A percentile compares a stretch with the other conserved stretches of the same genome.
phyloP scores from a whole-genome alignment of 2,888 invertebrate genomes.

The Tubulanus polymorphus region DNA sequence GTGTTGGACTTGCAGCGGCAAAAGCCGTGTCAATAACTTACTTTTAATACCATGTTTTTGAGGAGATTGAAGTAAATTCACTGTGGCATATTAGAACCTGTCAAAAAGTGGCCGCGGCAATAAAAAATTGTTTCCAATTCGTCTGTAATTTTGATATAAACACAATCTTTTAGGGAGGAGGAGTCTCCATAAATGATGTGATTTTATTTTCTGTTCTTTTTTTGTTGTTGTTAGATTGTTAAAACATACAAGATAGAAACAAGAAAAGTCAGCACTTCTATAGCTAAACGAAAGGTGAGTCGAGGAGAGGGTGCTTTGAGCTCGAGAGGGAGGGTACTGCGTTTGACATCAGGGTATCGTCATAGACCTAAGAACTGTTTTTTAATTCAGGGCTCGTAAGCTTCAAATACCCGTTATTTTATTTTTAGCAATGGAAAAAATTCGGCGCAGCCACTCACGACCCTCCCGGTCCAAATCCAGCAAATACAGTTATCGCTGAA shows the following conservation, averaged over 20 bases:
- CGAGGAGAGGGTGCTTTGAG: no score
- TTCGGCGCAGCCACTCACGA: constrained; percentile 89
- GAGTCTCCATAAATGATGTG: no score
- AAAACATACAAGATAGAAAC: constrained; percentile 87
- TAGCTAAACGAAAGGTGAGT: constrained; percentile 76
- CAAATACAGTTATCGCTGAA: constrained; percentile 94
- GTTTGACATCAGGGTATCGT: no score
- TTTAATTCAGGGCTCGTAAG: neutral
- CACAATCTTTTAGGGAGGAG: neutral
- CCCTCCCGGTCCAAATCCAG: constrained; percentile 94
- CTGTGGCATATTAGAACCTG: no score
- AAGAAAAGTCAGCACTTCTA: constrained; percentile 71
- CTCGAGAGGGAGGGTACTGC: no score
- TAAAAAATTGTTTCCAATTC: no score
- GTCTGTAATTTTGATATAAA: neutral
- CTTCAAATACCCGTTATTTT: constrained; percentile 6
- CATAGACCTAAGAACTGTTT: no score
- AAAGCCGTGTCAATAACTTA: no score
- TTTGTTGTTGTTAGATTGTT: constrained; percentile 46
- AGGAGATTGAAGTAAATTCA: neutral
- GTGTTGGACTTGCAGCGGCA: no score
- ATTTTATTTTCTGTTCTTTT: no score
- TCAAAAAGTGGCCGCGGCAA: no score
- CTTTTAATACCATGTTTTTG: neutral
- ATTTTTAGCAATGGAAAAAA: constrained; percentile 75